These are phyloP conservation scores for Cyphomyrmex costatus DNA, from an alignment of 1,140 invertebrate species.

Conservation along the genomic window DNA sequence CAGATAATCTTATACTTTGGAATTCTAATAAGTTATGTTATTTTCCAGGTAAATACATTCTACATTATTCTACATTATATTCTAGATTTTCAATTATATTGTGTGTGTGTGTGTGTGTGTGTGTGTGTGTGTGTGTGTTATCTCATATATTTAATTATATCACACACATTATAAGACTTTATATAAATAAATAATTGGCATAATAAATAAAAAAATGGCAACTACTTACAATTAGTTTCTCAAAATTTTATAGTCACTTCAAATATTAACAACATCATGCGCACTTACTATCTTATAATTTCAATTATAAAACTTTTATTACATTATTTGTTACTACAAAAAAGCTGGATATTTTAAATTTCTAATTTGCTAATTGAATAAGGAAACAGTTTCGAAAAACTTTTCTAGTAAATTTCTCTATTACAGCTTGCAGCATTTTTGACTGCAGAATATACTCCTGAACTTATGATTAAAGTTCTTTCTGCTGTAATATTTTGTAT, in stretches of 20 bases:
- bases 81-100: neutral
- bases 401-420: neutral
- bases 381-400: neutral
- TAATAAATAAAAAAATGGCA: no score
- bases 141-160: neutral
- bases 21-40: neutral
- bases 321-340: neutral
- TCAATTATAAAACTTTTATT: neutral
- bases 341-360: neutral
- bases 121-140: neutral
- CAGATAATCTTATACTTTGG: neutral
- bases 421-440: slow-evolving; percentile 14
- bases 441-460: neutral
- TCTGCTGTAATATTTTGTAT: neutral
- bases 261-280: neutral
- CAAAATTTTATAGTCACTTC: neutral
- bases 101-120: no score
- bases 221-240: neutral
- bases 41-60: neutral
- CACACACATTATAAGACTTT: neutral
- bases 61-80: neutral
- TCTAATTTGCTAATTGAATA: neutral
- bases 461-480: neutral
- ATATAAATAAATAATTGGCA: neutral
- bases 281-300: neutral